These are phyloP conservation scores for Drosophila ohnishii DNA, from an alignment of 1,140 invertebrate species.

Conservation along the genomic window DNA sequence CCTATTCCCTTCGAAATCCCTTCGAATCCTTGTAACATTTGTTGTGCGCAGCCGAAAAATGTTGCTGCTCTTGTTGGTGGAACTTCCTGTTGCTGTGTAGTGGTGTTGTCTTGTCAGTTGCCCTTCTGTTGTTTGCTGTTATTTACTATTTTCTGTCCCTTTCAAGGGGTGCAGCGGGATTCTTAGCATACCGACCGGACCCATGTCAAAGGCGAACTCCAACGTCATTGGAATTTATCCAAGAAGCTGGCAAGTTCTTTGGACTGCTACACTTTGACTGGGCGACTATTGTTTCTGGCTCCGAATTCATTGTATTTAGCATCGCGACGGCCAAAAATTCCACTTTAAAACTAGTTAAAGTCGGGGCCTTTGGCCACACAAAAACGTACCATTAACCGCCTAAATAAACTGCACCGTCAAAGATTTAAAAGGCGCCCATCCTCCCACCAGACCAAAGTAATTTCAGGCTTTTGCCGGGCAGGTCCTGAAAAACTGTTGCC, in stretches of 20 bases:
- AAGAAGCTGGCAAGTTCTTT: conserved; percentile 3
- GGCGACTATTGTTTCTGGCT: conserved; percentile 14
- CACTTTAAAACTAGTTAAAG: conserved; percentile 53
- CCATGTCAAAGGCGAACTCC: conserved; percentile 40
- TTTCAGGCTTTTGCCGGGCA: conserved; percentile 47
- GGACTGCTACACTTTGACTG: neutral
- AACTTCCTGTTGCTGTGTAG: conserved; percentile 26
- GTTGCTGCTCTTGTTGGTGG: conserved; percentile 54
- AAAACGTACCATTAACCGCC: conserved; percentile 48
- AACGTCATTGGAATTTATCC: conserved; percentile 26
- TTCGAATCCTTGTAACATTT: conserved; percentile 69
- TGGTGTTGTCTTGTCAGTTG: conserved; percentile 43
- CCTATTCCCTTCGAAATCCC: neutral
- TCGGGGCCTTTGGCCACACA: neutral
- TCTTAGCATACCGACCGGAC: conserved; percentile 30
- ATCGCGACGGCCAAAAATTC: conserved; percentile 19
- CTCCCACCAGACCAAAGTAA: conserved; percentile 62
- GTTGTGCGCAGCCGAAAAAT: conserved; percentile 72
- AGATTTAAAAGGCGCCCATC: conserved; percentile 52
- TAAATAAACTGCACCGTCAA: conserved; percentile 63
- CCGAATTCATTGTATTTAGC: conserved; percentile 15
- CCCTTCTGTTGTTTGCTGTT: conserved; percentile 62
- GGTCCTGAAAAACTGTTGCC: conserved; percentile 70
- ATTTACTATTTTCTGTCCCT: conserved; percentile 72
- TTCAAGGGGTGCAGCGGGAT: conserved; percentile 31